phyloP scores from a whole-genome alignment of 2,113 vertebrate species.

The Cettia cetti region DNA sequence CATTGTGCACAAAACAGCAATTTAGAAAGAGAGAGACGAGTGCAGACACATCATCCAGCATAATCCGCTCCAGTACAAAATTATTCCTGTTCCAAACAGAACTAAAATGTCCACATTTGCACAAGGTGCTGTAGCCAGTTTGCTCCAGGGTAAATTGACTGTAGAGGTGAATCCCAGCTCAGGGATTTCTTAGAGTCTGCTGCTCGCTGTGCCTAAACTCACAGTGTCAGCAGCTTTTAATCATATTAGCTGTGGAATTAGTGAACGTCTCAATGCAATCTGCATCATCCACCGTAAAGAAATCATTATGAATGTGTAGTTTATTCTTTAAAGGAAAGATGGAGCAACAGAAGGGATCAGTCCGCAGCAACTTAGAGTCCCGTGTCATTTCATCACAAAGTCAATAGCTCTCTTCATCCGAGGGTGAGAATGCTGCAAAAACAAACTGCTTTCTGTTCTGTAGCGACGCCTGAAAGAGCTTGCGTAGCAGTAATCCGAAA shows the following conservation, averaged over 20 bases:
- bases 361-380: constrained; percentile 29
- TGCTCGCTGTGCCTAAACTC: constrained; percentile 1
- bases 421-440: constrained; percentile 43
- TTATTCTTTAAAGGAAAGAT: constrained; percentile 8
- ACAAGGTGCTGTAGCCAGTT: neutral
- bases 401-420: constrained; percentile 68
- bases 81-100: neutral
- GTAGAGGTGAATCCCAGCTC: neutral
- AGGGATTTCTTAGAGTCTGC: neutral
- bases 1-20: neutral
- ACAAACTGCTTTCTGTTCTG: constrained; percentile 70
- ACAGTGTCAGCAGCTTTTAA: constrained; percentile 34
- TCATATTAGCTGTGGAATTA: constrained; percentile 33
- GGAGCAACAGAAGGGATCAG: constrained; percentile 31
- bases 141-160: neutral
- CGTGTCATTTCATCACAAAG: constrained; percentile 69
- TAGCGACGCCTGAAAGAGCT: constrained; percentile 50
- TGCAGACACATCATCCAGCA: neutral
- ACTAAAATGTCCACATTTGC: neutral
- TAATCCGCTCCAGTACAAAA: neutral
- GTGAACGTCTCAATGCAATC: neutral
- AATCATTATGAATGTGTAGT: constrained; percentile 27
- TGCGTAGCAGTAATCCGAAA: constrained; percentile 65
- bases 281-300: constrained; percentile 15
- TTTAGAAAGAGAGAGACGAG: neutral